Evolutionary conservation across 2,113 vertebrate species (phyloP), one percentile per base, ranked within the genome.

Genomic region (Euleptes europaea): DNA sequence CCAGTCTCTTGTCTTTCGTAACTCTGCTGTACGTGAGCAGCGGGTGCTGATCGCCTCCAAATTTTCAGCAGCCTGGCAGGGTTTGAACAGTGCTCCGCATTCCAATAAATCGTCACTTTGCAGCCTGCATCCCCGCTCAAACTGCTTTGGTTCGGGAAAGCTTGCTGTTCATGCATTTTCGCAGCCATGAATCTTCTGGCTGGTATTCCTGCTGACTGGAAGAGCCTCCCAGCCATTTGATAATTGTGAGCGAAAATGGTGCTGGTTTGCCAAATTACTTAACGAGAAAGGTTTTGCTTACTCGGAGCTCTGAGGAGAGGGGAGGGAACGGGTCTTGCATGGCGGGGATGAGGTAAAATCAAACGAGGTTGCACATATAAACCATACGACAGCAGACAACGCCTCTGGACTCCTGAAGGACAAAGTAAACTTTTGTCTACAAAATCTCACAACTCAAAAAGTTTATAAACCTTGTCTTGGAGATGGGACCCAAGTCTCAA

Each of bases 61-160:
- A 74, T 80, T 87, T 94, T 54, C 83, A 89, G 87, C 87, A 94
- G n/a, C 92, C 90, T 94, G 92, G 79, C 91, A 86, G 75, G 92
- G 87, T 94, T 95, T 95, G 89, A 87, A 76, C 87, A 78, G n/a
- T n/a, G n/a, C n/a, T n/a, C n/a, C n/a, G n/a, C 42, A 2, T 2
- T 81, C 83, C 1, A n/a, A 90, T 94, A 93, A 94, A 95, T 95
- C 93, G 94, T 70, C 88, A 78, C 8, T 1, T 42, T 88, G 5
- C 2, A 80, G 88, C 80, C 79, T 51, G 31, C 4, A 84, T 49
- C 69, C 12, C 89, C 86, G 86, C 1, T 67, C 72, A 42, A 88
- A 93, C 60, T 67, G 47, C 76, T 80, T 0, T 11, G 72, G 84
- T 80, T 67, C 65, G 80, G 73, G 75, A 86, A 80, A 0, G 2